These are phyloP conservation scores for Auanema freiburgensis DNA, from an alignment of 2,888 invertebrate genomes.

Conservation along the genomic window DNA sequence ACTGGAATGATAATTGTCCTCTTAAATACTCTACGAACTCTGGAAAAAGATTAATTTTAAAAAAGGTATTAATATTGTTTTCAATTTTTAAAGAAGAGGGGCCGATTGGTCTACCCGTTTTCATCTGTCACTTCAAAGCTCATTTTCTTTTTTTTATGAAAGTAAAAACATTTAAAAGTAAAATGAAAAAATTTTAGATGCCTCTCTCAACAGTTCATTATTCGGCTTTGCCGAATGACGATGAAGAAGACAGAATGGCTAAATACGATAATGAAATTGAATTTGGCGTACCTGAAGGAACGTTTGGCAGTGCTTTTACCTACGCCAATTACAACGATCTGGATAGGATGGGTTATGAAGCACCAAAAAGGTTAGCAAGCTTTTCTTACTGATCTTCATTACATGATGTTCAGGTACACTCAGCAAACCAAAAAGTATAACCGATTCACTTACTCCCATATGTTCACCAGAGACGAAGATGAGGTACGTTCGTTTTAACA, in stretches of 20 bases:
- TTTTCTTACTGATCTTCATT: neutral
- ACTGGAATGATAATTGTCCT: too few relatives aligned
- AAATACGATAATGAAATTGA: slow-evolving; percentile 27
- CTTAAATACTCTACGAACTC: too few relatives aligned
- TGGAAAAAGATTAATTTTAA: too few relatives aligned
- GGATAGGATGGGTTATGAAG: slow-evolving; percentile 49
- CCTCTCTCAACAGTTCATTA: slow-evolving; percentile 25
- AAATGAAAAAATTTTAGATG: neutral
- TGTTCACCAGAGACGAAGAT: slow-evolving; percentile 28
- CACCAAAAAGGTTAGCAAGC: slow-evolving; percentile 32
- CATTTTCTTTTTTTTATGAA: too few relatives aligned
- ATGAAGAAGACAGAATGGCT: slow-evolving; percentile 18
- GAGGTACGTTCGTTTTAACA: slow-evolving; percentile 7
- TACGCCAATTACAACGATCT: slow-evolving; percentile 51
- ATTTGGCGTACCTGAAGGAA: slow-evolving; percentile 40
- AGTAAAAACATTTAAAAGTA: too few relatives aligned
- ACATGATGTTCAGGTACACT: neutral
- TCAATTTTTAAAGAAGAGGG: too few relatives aligned
- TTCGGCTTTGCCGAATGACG: slow-evolving; percentile 29
- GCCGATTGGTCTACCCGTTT: too few relatives aligned
- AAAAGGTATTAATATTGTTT: too few relatives aligned
- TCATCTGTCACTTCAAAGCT: too few relatives aligned
- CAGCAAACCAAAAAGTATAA: slow-evolving; percentile 20
- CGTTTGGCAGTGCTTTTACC: slow-evolving; percentile 46
- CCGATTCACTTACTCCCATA: slow-evolving; percentile 38